Base-by-base conservation (phyloP, 1,140 invertebrate species). In the Armadillidium nasatum region DNA sequence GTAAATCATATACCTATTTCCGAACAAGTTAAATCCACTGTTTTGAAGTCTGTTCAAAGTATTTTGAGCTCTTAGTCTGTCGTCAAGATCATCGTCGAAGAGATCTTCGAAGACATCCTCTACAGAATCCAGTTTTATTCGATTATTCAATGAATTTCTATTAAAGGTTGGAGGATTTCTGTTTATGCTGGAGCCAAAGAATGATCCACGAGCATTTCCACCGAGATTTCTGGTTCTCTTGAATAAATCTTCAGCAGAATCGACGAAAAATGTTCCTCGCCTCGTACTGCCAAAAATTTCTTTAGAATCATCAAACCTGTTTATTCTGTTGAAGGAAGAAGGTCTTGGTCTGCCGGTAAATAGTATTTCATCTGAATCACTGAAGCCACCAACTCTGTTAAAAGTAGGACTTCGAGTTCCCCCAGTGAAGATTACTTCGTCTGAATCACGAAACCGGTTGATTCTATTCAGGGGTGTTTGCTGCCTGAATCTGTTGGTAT, bases 61-160 rank as follows among this genome's bases (percentile, higher is more conserved):
- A 75, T 44, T 43, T 1, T 67, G 73, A 44, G 73, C 73, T 7
- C 73, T 23, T 7, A 67, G 60, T 23, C 73, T 22, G 73, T 75
- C 73, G 45, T 75, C 73, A 67, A 67, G 60, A 68, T 75, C 73
- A 23, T 75, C 73, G 44, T 75, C 73, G 21, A 68, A 68, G 54
- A 75, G 73, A 69, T 75, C 73, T 6, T 75, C 73, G 43, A 75
- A 68, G 44, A 75, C 46, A 45, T 75, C 73, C 13, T 75, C 73
- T 9, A 75, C 73, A 44, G 73, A 75, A 75, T 66, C 69, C 0
- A 33, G 50, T 54, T 75, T 60, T 44, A 75, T 43, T 60, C 73
- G 66, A 21, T 71, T 71, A 22, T 71, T 2, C 11, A 60, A 60
- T 15, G 11, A 19, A 60, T 60, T 60, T 60, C 50, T 60, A 19